Conservation (phyloP, 1,140 invertebrate genomes). For the Camponotus vicinus region DNA sequence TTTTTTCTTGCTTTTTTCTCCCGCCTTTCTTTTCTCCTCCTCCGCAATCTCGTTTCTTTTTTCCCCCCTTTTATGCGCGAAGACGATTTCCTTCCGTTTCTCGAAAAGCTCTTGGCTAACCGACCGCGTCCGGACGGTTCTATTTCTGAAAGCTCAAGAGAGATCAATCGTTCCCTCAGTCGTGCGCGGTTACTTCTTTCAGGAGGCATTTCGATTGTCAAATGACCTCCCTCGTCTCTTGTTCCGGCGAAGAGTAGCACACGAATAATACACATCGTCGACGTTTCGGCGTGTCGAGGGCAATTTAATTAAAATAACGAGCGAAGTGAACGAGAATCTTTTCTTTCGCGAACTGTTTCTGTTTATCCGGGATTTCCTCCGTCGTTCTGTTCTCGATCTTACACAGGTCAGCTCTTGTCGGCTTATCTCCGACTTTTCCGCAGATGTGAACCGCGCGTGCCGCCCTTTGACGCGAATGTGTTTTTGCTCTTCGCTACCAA, state of each 20-base stretch:
- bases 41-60: not conserved
- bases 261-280: not conserved
- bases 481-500: constrained; percentile 35
- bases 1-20: too few relatives aligned
- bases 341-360: constrained; percentile 22
- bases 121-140: constrained; percentile 50
- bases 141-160: constrained; percentile 53
- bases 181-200: constrained; percentile 19
- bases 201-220: constrained; percentile 43
- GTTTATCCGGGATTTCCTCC: constrained; percentile 32
- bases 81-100: constrained; percentile 56
- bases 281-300: constrained; percentile 1
- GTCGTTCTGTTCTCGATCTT: not conserved
- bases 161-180: constrained; percentile 46
- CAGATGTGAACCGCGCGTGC: not conserved
- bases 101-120: constrained; percentile 50
- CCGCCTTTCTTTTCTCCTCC: too few relatives aligned
- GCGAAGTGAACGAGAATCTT: not conserved
- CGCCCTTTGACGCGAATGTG: constrained; percentile 39
- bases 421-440: not conserved
- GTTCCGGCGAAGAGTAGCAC: constrained; percentile 1
- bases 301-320: constrained; percentile 58
- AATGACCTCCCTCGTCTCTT: constrained; percentile 22
- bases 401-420: constrained; percentile 21
- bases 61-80: constrained; percentile 4